These are phyloP conservation scores for Mormyrus hasselquistii DNA, from an alignment of 2,797 vertebrate species.

Conservation along the genomic window DNA sequence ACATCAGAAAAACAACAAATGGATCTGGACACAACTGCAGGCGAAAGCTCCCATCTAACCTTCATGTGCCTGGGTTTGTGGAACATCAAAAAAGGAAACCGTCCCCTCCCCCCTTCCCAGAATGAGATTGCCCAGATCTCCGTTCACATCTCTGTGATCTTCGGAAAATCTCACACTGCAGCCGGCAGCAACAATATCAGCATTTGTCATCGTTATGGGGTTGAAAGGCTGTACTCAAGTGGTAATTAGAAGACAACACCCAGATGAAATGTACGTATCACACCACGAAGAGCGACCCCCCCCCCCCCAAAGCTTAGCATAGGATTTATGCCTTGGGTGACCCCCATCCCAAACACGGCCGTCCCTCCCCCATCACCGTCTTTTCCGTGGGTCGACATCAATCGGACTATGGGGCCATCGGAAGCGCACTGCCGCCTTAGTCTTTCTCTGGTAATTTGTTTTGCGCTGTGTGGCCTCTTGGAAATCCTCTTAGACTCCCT, in stretches of 20 bases:
- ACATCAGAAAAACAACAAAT: neutral
- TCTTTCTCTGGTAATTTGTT: slow-evolving; percentile 28
- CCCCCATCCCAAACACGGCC: slow-evolving; percentile 37
- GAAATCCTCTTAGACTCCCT: slow-evolving; percentile 27
- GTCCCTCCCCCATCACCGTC: slow-evolving; percentile 22
- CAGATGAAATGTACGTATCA: slow-evolving; percentile 48
- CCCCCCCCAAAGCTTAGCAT: neutral
- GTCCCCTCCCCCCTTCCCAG: neutral
- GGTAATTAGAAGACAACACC: slow-evolving; percentile 53
- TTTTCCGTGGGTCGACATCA: slow-evolving; percentile 10
- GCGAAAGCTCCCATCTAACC: neutral
- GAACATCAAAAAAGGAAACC: neutral
- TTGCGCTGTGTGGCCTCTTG: slow-evolving; percentile 17
- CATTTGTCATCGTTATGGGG: slow-evolving; percentile 54
- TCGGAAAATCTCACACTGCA: slow-evolving; percentile 30
- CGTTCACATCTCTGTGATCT: neutral
- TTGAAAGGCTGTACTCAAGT: slow-evolving; percentile 44
- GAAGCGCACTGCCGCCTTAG: slow-evolving; percentile 20
- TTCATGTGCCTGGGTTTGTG: neutral
- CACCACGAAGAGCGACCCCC: slow-evolving; percentile 18
- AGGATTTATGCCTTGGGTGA: slow-evolving; percentile 37
- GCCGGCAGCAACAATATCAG: slow-evolving; percentile 47
- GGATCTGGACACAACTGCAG: neutral
- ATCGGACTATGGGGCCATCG: slow-evolving; percentile 16
- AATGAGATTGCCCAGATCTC: neutral